These are phyloP conservation scores for Cryptotis parvus DNA, from an alignment of 2,113 vertebrate species.

Conservation along the genomic window DNA sequence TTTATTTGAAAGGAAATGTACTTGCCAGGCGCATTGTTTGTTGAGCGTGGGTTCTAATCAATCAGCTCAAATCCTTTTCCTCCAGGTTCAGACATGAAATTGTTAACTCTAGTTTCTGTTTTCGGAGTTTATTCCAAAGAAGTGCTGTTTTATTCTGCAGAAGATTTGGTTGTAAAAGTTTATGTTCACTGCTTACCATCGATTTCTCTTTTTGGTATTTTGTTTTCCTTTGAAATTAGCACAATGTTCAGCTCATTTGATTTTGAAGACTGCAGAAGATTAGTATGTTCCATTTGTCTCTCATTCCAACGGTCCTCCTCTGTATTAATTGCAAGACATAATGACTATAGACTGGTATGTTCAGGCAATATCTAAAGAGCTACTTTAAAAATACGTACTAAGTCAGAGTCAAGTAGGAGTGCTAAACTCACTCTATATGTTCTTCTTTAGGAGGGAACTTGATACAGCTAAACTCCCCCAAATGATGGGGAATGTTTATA, in stretches of 20 bases:
- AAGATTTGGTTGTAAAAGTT: neutral
- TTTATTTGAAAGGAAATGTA: neutral
- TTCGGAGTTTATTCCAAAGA: neutral
- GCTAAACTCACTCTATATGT: no score
- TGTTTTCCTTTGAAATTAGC: neutral
- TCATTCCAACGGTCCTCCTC: conserved; percentile 8
- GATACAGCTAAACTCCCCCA: conserved; percentile 64
- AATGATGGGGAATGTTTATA: conserved; percentile 60
- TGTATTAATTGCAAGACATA: neutral
- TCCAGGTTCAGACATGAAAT: neutral
- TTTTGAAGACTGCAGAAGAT: conserved; percentile 20
- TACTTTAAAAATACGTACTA: conserved; percentile 72
- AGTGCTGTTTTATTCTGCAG: neutral
- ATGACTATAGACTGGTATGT: conserved; percentile 35
- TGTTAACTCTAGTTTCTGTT: neutral
- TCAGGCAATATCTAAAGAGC: conserved; percentile 80
- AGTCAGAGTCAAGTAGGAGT: no score
- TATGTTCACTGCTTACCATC: neutral
- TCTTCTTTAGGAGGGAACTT: conserved; percentile 45
- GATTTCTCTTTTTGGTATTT: neutral
- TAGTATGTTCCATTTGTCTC: neutral
- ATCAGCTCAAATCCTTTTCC: neutral
- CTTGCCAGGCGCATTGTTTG: neutral
- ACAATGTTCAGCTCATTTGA: neutral
- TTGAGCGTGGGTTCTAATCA: neutral